Evolutionary conservation across 2,113 vertebrate species (phyloP), one percentile per base, ranked within the genome.

Genomic region (Carassius auratus): DNA sequence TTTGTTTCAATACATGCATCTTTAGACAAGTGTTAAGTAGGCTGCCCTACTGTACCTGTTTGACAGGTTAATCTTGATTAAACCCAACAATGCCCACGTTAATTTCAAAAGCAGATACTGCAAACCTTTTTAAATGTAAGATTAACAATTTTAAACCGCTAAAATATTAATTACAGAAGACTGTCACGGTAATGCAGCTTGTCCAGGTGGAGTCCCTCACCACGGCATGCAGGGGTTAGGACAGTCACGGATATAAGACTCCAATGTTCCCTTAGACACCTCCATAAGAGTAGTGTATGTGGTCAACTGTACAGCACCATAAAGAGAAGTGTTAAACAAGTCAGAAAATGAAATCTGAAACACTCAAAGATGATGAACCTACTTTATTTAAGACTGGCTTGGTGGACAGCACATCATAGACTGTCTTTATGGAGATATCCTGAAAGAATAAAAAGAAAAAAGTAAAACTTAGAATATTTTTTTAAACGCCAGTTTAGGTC

Each of bases 371-470:
- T 3, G n/a, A 36, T 36, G 26, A 13, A 38, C 90, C 93, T 92
- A 98, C 98, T 96, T 99, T 99, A 92, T 99, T 99, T 21, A 99
- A 93, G 13, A 99, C 93, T 48, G 98, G 97, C 83, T 99, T 99
- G 81, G 98, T 99, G 73, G 97, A 98, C 17, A 99, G 96, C 82
- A 99, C 86, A 45, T 99, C 94, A 84, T 98, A 99, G 26, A 98
- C 88, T 1, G 95, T 87, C 80, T 95, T 90, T 64, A 94, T 45
- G 2, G 97, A 95, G 85, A 99, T 93, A 19, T 95, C 96, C 98
- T 99, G 76, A n/a, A 88, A 84, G 21, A 10, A 55, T 52, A 1
- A 55, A 55, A 52, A 15, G 5, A 42, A 42, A 42, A 42, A 42
- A 42, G 5, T 42, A 38, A 38, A 38, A 38, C 5, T 3, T 38